phyloP scores from a whole-genome alignment of 2,113 vertebrate species.

The Heterocephalus glaber region DNA sequence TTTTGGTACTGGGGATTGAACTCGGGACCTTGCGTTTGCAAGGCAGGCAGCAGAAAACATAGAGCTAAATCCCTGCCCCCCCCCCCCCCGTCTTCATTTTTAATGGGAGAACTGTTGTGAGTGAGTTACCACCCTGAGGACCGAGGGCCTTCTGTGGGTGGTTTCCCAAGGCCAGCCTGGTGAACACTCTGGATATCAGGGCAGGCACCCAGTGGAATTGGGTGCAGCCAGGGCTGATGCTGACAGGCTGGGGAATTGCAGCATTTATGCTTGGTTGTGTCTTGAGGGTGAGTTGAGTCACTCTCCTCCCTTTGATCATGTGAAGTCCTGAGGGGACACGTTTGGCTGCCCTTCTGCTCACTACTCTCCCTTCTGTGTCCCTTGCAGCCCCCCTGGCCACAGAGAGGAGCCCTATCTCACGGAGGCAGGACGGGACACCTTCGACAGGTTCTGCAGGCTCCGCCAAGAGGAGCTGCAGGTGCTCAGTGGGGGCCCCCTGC shows the following conservation, averaged over 20 bases:
- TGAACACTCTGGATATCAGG: neutral
- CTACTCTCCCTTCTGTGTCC: constrained; percentile 6
- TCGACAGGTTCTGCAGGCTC: constrained; percentile 93
- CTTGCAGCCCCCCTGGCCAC: constrained; percentile 92
- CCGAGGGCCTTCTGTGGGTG: rapidly evolving
- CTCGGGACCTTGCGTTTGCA: neutral
- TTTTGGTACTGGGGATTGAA: neutral
- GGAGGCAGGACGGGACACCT: constrained; percentile 94
- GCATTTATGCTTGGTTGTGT: rapidly evolving
- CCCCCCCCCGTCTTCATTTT: neutral
- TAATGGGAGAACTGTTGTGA: rapidly evolving
- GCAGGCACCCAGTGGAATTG: too few relatives aligned
- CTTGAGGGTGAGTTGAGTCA: neutral
- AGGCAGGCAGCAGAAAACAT: too few relatives aligned
- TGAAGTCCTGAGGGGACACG: neutral
- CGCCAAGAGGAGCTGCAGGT: constrained; percentile 91
- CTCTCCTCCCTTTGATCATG: neutral
- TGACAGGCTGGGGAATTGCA: neutral
- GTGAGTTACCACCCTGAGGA: neutral
- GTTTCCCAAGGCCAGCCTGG: neutral
- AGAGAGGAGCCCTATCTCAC: constrained; percentile 93
- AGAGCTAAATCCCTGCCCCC: too few relatives aligned
- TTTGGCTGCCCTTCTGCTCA: neutral
- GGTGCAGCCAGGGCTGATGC: neutral
- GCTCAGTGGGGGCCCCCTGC: constrained; percentile 86